Conservation (phyloP, 92 coral and sea anemone genomes). For the Zoanthus sociatus region DNA sequence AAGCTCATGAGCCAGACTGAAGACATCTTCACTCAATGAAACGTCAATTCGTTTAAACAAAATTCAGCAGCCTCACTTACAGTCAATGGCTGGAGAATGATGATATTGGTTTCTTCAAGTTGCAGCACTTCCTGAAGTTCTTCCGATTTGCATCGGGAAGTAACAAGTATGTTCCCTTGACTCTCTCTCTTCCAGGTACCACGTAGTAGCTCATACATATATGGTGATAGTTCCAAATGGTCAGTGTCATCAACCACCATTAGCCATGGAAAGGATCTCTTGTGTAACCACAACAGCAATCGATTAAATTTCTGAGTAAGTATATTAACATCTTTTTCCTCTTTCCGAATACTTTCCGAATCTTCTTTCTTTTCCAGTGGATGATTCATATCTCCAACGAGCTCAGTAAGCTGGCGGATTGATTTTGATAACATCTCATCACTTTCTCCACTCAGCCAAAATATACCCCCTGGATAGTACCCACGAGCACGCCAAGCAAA, state of each 20-base stretch:
- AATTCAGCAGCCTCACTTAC: not conserved
- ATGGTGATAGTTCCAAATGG: constrained; percentile 12
- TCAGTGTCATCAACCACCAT: constrained; percentile 23
- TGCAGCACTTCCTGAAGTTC: constrained; percentile 8
- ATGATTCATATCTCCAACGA: not conserved
- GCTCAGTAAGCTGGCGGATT: not conserved
- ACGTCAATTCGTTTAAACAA: not conserved
- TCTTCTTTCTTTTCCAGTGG: not conserved
- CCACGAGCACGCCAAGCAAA: constrained; percentile 45
- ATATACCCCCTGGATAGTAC: constrained; percentile 58
- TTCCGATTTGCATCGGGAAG: constrained; percentile 37
- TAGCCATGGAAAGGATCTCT: constrained; percentile 17
- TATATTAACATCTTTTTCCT: not conserved
- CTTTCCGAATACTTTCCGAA: not conserved
- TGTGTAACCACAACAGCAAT: constrained; percentile 10
- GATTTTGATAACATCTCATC: constrained; percentile 38
- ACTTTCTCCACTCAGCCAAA: constrained; percentile 67
- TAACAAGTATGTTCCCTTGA: not conserved
- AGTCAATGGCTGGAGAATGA: constrained; percentile 18
- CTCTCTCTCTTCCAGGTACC: constrained; percentile 26
- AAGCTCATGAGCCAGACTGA: constrained; percentile 48
- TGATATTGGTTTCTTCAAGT: not conserved
- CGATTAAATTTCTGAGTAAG: not conserved
- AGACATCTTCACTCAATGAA: not conserved
- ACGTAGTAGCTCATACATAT: constrained; percentile 18